Conservation (phyloP, 2,797 vertebrate species). For the Pipistrellus pygmaeus region DNA sequence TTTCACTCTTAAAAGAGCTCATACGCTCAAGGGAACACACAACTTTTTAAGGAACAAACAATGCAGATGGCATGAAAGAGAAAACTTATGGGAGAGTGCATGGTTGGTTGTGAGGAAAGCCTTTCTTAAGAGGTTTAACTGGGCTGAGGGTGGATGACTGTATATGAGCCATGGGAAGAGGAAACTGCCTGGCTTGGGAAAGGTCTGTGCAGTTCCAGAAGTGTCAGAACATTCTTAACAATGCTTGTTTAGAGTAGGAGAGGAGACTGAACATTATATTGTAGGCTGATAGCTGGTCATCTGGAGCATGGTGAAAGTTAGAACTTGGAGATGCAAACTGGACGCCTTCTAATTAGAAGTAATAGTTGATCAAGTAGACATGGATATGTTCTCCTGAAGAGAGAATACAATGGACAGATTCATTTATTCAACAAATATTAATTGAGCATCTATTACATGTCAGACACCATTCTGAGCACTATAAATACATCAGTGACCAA, state of each 20-base stretch:
- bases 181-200: background rate
- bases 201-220: background rate
- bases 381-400: background rate
- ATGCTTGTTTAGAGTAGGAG: background rate
- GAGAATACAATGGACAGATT: background rate
- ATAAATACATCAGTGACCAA: background rate
- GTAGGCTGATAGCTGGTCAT: background rate
- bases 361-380: background rate
- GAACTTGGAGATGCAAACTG: background rate
- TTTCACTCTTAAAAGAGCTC: background rate
- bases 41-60: background rate
- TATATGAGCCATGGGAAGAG: background rate
- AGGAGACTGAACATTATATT: background rate
- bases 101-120: background rate
- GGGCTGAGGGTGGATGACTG: background rate
- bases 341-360: background rate
- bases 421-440: background rate
- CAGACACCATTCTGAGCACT: background rate
- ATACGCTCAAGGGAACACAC: background rate
- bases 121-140: background rate
- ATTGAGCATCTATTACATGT: background rate
- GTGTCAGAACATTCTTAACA: background rate
- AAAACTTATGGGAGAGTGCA: fast-evolving
- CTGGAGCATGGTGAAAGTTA: background rate
- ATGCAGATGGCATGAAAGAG: background rate